phyloP scores from a whole-genome alignment of 2,113 vertebrate species.

The Numenius arquata region DNA sequence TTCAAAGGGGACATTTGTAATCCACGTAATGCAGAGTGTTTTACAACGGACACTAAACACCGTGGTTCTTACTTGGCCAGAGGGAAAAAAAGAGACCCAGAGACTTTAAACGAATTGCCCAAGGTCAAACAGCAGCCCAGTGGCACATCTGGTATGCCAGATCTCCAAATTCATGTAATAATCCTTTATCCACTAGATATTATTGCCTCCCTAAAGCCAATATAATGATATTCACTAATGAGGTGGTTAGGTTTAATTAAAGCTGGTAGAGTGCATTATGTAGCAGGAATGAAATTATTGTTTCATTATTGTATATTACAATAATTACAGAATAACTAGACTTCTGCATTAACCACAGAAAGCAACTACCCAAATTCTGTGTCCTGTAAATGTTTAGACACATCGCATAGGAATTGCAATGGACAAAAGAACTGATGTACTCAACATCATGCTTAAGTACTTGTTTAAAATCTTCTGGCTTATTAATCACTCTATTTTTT shows the following conservation, averaged over 20 bases:
- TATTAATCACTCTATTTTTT: background rate
- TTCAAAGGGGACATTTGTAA: background rate
- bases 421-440: background rate
- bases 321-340: conserved; percentile 32
- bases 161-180: background rate
- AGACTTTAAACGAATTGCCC: background rate
- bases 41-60: background rate
- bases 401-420: background rate
- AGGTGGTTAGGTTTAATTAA: conserved; percentile 55
- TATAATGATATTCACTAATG: conserved; percentile 50
- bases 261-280: background rate
- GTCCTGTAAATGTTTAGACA: background rate
- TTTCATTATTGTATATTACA: conserved; percentile 50
- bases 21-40: background rate
- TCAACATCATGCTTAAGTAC: background rate
- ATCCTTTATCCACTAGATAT: background rate
- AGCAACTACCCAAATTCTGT: background rate
- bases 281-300: conserved; percentile 45
- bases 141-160: background rate
- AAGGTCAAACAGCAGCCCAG: background rate
- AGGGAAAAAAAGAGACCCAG: background rate
- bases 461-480: background rate
- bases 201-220: conserved; percentile 16
- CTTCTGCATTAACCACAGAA: background rate
- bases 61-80: background rate